These are phyloP conservation scores for Tretioscincus oriximinensis DNA, from an alignment of 2,113 vertebrate species.

Conservation along the genomic window DNA sequence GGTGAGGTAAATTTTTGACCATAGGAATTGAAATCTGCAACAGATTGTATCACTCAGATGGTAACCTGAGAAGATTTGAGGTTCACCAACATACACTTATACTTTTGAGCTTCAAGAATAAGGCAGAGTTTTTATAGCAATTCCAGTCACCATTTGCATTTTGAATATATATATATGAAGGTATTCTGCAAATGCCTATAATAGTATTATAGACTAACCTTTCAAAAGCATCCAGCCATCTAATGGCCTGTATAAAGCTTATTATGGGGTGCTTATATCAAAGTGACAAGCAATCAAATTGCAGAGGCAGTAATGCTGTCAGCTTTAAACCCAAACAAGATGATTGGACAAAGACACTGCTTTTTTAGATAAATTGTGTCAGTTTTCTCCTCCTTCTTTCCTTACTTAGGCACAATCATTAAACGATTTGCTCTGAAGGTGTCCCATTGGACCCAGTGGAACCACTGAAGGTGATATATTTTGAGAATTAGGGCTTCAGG, in stretches of 20 bases:
- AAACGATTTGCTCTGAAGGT: background rate
- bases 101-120: background rate
- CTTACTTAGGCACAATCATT: background rate
- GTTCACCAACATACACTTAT: background rate
- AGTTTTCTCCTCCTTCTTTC: background rate
- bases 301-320: conserved; percentile 24
- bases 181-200: conserved; percentile 12
- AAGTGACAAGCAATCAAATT: conserved; percentile 36
- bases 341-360: conserved; percentile 3
- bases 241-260: conserved; percentile 23
- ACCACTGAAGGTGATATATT: background rate
- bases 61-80: background rate
- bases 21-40: background rate
- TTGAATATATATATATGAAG: background rate
- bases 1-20: background rate
- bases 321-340: conserved; percentile 15
- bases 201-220: conserved; percentile 30
- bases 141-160: background rate
- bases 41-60: background rate
- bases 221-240: conserved; percentile 26
- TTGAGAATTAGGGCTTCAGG: conserved; percentile 9
- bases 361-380: background rate
- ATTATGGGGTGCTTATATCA: conserved; percentile 11
- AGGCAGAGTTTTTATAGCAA: background rate
- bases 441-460: background rate